These are phyloP conservation scores for Alviniconcha strummeri DNA, from an alignment of 2,888 invertebrate species.

Conservation along the genomic window DNA sequence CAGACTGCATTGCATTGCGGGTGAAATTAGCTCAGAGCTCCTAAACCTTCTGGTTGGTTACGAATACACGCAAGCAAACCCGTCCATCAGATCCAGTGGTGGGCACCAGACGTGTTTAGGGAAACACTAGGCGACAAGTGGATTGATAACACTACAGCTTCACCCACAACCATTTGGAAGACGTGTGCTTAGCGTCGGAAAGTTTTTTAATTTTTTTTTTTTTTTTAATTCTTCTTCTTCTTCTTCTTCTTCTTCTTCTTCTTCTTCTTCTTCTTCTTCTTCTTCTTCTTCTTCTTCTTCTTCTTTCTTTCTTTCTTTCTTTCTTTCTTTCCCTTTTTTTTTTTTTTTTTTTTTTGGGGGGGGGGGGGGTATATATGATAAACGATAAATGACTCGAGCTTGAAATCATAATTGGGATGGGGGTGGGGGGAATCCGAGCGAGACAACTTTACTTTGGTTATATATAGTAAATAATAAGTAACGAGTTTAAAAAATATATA, in stretches of 20 bases:
- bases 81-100: conserved; percentile 4
- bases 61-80: conserved; percentile 15
- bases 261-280: neutral
- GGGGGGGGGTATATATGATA: too few relatives aligned
- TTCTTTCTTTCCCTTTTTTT: too few relatives aligned
- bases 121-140: conserved; percentile 10
- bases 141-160: conserved; percentile 15
- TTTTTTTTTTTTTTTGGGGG: too few relatives aligned
- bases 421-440: too few relatives aligned
- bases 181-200: neutral
- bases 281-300: too few relatives aligned
- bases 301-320: too few relatives aligned
- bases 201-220: neutral
- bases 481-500: too few relatives aligned
- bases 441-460: too few relatives aligned
- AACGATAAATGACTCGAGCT: too few relatives aligned
- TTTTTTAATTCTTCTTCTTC: neutral
- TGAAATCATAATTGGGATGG: too few relatives aligned
- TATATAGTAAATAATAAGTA: too few relatives aligned
- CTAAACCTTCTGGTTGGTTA: neutral
- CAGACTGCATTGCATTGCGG: too few relatives aligned
- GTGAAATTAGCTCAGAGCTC: neutral
- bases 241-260: neutral
- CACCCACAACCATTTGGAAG: neutral
- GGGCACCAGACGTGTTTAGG: conserved; percentile 17